These are phyloP conservation scores for Falco berigora DNA, from an alignment of 2,797 vertebrate genomes.

Conservation along the genomic window DNA sequence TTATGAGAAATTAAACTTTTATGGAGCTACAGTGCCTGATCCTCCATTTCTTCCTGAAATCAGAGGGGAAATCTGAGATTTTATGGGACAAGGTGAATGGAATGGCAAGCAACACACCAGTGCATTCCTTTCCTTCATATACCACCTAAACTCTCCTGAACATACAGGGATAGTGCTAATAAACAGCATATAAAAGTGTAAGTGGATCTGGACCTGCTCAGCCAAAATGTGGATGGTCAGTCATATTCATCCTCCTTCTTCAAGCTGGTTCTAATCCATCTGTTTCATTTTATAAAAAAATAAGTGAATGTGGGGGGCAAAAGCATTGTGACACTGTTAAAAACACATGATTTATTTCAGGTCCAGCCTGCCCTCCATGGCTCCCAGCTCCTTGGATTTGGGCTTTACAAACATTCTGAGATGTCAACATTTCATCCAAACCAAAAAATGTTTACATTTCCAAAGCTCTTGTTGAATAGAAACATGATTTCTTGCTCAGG, in stretches of 20 bases:
- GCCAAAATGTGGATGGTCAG: not conserved
- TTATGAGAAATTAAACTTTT: not conserved
- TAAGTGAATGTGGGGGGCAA: not conserved
- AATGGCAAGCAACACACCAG: not conserved
- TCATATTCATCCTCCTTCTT: not conserved
- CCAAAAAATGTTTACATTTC: constrained; percentile 9
- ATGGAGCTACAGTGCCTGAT: not conserved
- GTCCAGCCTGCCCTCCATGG: not conserved
- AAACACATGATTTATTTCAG: not conserved
- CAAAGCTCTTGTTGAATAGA: not conserved
- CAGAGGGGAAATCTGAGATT: not conserved
- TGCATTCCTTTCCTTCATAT: not conserved
- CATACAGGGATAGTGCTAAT: not conserved
- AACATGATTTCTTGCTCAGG: not conserved
- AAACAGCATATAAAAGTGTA: not conserved
- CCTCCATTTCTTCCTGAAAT: not conserved
- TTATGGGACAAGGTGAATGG: not conserved
- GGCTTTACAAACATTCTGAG: not conserved
- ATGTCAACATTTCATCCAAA: not conserved
- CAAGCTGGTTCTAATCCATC: not conserved
- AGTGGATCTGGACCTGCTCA: not conserved
- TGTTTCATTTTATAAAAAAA: not conserved
- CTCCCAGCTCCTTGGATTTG: not conserved
- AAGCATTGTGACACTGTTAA: not conserved
- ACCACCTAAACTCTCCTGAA: not conserved